phyloP scores from a whole-genome alignment of 37 sponge, comb jelly and placozoan genomes.

The Bolinopsis microptera region DNA sequence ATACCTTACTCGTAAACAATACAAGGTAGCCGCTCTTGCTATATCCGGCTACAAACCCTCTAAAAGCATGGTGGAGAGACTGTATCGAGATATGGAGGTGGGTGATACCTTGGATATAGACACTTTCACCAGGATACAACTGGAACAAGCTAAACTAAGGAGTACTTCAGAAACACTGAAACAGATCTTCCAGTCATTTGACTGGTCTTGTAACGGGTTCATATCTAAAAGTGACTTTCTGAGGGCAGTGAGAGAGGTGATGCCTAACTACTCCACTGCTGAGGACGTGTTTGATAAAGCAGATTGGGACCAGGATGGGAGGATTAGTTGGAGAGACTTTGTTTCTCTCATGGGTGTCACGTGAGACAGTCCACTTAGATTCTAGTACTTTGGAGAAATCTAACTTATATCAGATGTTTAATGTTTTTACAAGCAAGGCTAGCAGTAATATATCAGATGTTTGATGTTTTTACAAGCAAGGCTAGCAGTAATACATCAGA shows the following conservation, averaged over 20 bases:
- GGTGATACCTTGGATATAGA: background rate
- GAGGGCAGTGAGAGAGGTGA: slow-evolving; percentile 35
- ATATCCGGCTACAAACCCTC: slow-evolving; percentile 46
- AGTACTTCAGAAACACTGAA: background rate
- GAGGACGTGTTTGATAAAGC: slow-evolving; percentile 41
- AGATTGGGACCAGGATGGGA: slow-evolving; percentile 59
- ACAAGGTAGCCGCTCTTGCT: slow-evolving; percentile 22
- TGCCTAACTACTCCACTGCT: slow-evolving; percentile 32
- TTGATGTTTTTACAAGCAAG: no score
- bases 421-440: no score
- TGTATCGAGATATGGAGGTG: background rate
- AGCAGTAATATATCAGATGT: no score
- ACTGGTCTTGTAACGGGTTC: slow-evolving; percentile 36
- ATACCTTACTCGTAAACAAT: slow-evolving; percentile 45
- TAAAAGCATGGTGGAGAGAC: slow-evolving; percentile 13
- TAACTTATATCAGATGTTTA: no score
- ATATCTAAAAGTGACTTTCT: slow-evolving; percentile 33
- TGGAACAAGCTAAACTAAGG: slow-evolving; percentile 16
- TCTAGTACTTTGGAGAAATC: no score
- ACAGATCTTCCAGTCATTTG: slow-evolving; percentile 43
- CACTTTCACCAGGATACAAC: slow-evolving; percentile 9
- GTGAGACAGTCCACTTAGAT: no score
- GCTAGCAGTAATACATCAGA: no score
- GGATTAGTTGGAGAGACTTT: slow-evolving; percentile 63
- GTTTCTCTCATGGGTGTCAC: slow-evolving; percentile 4